Evolutionary conservation across 2,888 invertebrate species (phyloP).

Genomic region (Apeira syringaria): DNA sequence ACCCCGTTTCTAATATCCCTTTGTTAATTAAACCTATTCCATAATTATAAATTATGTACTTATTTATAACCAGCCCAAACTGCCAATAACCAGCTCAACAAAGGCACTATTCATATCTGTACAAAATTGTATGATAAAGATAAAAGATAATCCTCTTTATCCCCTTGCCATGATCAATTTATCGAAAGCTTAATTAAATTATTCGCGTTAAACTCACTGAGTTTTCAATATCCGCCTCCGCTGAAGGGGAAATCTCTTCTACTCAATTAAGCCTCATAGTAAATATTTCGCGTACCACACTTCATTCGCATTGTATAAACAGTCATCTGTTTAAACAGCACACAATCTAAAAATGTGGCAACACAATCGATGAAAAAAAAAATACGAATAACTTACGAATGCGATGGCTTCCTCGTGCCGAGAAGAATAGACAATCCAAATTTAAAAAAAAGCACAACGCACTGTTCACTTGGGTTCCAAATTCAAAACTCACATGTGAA

Average conservation of each 20-base stretch:
- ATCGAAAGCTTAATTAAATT: neutral
- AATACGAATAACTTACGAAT: slow-evolving; percentile 18
- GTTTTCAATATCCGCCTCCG: neutral
- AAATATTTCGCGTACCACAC: no score
- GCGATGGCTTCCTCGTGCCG: neutral
- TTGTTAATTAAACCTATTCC: no score
- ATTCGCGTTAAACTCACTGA: slow-evolving; percentile 1
- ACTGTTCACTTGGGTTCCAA: slow-evolving; percentile 23
- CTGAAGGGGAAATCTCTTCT: neutral
- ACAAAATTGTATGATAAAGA: neutral
- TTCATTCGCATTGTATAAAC: neutral
- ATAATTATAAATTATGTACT: no score
- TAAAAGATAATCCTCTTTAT: neutral
- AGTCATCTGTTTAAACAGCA: neutral
- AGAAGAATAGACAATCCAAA: slow-evolving; percentile 15
- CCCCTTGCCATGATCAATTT: neutral
- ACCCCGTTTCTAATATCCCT: no score
- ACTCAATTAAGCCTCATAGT: slow-evolving; percentile 2
- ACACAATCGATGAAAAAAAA: neutral
- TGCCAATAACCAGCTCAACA: neutral
- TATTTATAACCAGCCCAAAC: neutral
- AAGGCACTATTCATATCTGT: neutral
- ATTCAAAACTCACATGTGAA: slow-evolving; percentile 23
- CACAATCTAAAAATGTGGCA: slow-evolving; percentile 7
- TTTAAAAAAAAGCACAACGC: slow-evolving; percentile 26